Conservation (phyloP, 2,797 vertebrate species). For the Rhabdomys pumilio region DNA sequence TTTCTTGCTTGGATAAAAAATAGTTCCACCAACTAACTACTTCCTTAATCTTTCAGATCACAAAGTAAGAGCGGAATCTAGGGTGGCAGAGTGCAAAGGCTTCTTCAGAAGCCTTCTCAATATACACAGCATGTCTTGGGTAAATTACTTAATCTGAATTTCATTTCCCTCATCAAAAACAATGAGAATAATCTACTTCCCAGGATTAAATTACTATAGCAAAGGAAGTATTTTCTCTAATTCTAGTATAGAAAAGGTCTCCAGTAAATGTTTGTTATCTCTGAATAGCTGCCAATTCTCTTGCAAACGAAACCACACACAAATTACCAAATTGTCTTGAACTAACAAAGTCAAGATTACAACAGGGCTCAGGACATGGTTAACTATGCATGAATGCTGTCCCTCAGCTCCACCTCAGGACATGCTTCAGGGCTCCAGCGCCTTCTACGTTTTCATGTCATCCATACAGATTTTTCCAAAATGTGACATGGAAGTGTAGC, state of each 20-base stretch:
- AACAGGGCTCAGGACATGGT: background rate
- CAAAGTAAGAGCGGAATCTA: background rate
- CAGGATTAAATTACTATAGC: slow-evolving; percentile 48
- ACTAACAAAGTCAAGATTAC: background rate
- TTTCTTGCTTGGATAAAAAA: slow-evolving; percentile 61
- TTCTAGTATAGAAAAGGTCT: background rate
- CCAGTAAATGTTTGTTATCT: slow-evolving; percentile 60
- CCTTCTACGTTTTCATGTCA: background rate
- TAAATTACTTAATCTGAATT: slow-evolving; percentile 56
- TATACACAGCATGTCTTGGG: background rate
- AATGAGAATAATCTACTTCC: slow-evolving; percentile 26
- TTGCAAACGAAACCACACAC: slow-evolving; percentile 60
- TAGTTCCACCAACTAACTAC: slow-evolving; percentile 20
- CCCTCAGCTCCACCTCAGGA: background rate
- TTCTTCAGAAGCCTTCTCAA: background rate
- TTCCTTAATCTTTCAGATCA: slow-evolving; percentile 62
- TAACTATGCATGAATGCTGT: background rate
- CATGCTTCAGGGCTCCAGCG: background rate
- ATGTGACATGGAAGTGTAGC: background rate
- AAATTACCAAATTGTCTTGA: slow-evolving; percentile 2
- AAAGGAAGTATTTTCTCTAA: slow-evolving; percentile 45
- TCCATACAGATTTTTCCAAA: slow-evolving; percentile 31
- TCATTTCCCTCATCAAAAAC: slow-evolving; percentile 56
- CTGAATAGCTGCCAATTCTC: slow-evolving; percentile 50
- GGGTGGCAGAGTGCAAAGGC: background rate